Base-by-base conservation (phyloP, 2,113 vertebrate genomes). In the Illadopsis cleaveri region DNA sequence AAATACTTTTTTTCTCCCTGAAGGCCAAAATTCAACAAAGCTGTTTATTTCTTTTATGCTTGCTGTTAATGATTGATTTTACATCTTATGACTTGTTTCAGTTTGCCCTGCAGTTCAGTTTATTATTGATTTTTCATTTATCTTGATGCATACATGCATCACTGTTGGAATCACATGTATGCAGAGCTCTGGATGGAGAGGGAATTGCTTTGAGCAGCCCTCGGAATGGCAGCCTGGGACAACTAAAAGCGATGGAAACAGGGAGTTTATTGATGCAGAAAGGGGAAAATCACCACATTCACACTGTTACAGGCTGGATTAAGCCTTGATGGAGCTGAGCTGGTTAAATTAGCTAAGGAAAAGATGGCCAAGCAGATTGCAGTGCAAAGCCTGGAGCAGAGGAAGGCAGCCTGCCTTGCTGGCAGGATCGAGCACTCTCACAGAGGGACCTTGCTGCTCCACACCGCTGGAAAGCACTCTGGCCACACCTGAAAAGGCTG, bases 381-480 rank as follows among this genome's bases (percentile, higher is more conserved):
- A 71, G 71, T 3, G 69, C 54, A 42, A 44, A 73, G 47, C 24
- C 12, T 0, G 3, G n/a, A 13, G 31, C 22, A 47, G 66, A n/a
- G 22, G 61, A 56, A 64, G 24, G 70, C 61, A 68, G 38, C 40
- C 33, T 62, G 69, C 45, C 20, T 40, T 23, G 47, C 35, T 35
- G 44, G 21, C 42, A 53, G 66, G 27, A 42, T 38, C 7, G 4
- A 31, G 7, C 17, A 2, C 8, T 38, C 69, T 57, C 4, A 0
- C 44, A 28, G 21, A 12, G 27, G 20, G 17, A 68, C 35, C 70
- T 44, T 15, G 35, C 48, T 31, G 60, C 50, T 83, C 57, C 30
- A 40, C 4, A 0, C 23, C 0, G 0, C 27, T 45, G 65, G 40
- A 82, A 83, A 62, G 3, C 17, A 9, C 21, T 12, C 2, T 21